phyloP scores from a whole-genome alignment of 2,113 vertebrate species.

The Callithrix jacchus region DNA sequence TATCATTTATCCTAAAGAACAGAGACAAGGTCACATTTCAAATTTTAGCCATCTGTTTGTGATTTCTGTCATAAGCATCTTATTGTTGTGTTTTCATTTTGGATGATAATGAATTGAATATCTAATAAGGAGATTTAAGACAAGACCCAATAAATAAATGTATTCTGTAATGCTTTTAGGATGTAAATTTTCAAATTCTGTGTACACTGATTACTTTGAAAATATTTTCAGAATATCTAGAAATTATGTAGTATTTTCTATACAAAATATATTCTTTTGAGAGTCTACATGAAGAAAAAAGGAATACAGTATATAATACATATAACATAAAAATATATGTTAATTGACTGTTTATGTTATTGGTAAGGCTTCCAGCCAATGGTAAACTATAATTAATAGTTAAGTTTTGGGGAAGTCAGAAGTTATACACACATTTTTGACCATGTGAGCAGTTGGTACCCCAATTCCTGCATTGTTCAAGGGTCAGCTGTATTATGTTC shows the following conservation, averaged over 20 bases:
- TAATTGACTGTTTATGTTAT: not conserved
- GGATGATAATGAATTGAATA: conserved; percentile 43
- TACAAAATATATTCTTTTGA: conserved; percentile 50
- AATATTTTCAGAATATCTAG: conserved; percentile 53
- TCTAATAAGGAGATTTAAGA: conserved; percentile 49
- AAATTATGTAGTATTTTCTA: conserved; percentile 57
- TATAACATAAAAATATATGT: not conserved
- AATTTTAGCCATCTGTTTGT: conserved; percentile 22
- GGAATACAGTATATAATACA: not conserved
- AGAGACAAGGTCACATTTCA: conserved; percentile 68
- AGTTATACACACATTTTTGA: not conserved
- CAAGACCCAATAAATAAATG: conserved; percentile 58
- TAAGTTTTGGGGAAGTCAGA: not conserved
- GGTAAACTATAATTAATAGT: not conserved
- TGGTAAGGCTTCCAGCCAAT: not conserved
- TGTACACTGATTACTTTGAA: conserved; percentile 62
- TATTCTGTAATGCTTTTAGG: conserved; percentile 61
- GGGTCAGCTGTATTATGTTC: not conserved
- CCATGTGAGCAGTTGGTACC: not conserved
- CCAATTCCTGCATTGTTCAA: not conserved
- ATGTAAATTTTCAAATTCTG: conserved; percentile 66
- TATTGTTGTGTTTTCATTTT: conserved; percentile 59
- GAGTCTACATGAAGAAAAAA: conserved; percentile 41
- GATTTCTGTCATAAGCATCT: conserved; percentile 50
- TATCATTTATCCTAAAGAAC: not conserved